Base-by-base conservation (phyloP, 2,113 vertebrate species). In the Rhinolophus sinicus region DNA sequence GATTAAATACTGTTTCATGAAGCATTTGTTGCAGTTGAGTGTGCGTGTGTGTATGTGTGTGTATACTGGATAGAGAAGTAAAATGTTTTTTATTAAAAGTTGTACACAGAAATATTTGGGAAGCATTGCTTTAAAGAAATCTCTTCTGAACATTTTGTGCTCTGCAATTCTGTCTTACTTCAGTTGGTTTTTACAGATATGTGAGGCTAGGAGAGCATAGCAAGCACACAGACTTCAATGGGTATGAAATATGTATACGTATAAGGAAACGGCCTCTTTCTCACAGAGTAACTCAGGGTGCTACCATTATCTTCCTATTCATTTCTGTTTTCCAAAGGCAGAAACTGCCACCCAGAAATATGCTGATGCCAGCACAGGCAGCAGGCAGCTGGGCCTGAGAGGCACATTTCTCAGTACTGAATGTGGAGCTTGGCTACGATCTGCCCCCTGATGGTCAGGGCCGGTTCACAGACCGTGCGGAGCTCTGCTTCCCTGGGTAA, bases 381-480 rank as follows among this genome's bases (percentile, higher is more conserved):
- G 40, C 47, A 19, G 78, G 78, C 22, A 44, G 88, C 2, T 50
- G 47, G 76, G 76, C 22, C 15, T 7, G 50, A 54, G 54, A 38
- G 16, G 38, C 58, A 2, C 4, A 14, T 56, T 62, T 88, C 30
- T 76, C 54, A 65, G 58, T 24, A 1, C 15, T n/a, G 16, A 62
- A 18, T 19, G 35, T 50, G 72, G 64, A 26, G 8, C 19, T 40
- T 70, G 72, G 33, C 65, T 62, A 14, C 60, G 44, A 30, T 21
- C 58, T 22, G 5, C 19, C 38, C 21, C 40, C 35, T 28, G 3
- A 6, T 13, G 28, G 44, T 69, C 38, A 52, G 67, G 52, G 19
- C 24, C 33, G 69, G n/a, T 19, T 90, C 21, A 19, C 30, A 73
- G 47, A 64, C 24, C 0, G 2, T 1, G 5, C 0, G 0, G 38